Evolutionary conservation across 2,113 vertebrate species (phyloP), one percentile per base, ranked within the genome.

Genomic region (Oreocharis arfaki): DNA sequence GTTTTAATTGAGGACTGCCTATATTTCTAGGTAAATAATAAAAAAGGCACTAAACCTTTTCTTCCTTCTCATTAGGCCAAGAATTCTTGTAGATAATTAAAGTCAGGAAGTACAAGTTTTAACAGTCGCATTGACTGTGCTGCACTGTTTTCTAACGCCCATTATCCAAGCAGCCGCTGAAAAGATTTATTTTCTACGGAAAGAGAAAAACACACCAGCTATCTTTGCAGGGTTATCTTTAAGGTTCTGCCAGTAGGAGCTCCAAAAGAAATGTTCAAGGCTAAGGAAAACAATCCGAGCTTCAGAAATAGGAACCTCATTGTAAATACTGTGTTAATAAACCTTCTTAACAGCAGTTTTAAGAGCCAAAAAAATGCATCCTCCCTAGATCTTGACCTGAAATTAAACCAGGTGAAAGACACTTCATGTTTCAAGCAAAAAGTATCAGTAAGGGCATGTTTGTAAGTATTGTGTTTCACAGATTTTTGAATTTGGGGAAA

Each of bases 1-100:
- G 28, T 67, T 96, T 96, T 93, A 92, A 94, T 35, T 79, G 93
- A 96, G 47, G 52, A 32, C 57, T 94, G 73, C 37, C 70, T 83
- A 10, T 87, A 95, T 95, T 97, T 90, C 69, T 59, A 61, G 67
- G 87, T 87, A 93, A 96, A 95, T 90, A 93, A 77, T 89, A 89
- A 80, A 90, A 95, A 90, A 44, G 30, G 69, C 91, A 84, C 49
- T 70, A 97, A 96, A 90, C 82, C 50, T 87, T 90, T 90, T 90
- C 91, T 94, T 94, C 87, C 87, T 93, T 56, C 73, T 90, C 85
- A 93, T 95, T 95, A 96, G 86, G 56, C 91, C 84, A 93, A 95
- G 92, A 93, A 94, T 91, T 87, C 90, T 87, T 70, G 41, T 7
- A 69, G 87, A 82, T 95, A 94, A 95, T 96, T 97, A 93, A 91